phyloP scores from a whole-genome alignment of 2,888 invertebrate genomes.

The Amblyteles armatorius region DNA sequence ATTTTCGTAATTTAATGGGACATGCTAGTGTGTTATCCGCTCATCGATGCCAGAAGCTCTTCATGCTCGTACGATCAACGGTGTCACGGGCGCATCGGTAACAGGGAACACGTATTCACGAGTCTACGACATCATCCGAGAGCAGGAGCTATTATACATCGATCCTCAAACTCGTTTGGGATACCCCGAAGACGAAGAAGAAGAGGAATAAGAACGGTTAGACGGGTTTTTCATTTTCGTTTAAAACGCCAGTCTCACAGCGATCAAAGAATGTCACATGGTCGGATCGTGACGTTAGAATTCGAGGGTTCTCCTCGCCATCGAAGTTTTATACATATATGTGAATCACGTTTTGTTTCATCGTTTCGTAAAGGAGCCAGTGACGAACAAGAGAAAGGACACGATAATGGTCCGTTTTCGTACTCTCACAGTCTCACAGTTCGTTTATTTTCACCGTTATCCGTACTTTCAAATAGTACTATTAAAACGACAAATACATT shows the following conservation, averaged over 20 bases:
- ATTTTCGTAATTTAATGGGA: slow-evolving; percentile 29
- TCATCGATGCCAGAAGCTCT: slow-evolving; percentile 46
- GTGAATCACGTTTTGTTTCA: slow-evolving; percentile 33
- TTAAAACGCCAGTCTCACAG: background rate
- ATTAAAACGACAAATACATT: background rate
- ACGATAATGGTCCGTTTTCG: slow-evolving; percentile 39
- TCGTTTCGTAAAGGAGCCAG: slow-evolving; percentile 42
- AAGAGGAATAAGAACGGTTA: background rate
- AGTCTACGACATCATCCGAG: background rate
- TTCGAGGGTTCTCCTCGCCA: background rate
- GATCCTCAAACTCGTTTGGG: slow-evolving; percentile 31
- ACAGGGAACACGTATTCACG: slow-evolving; percentile 23
- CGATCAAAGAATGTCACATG: slow-evolving; percentile 34
- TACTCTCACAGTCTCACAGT: slow-evolving; percentile 40
- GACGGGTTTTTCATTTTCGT: slow-evolving; percentile 3
- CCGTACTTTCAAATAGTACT: slow-evolving; percentile 49
- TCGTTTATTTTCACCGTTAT: slow-evolving; percentile 55
- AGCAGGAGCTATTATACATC: background rate
- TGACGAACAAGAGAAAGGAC: slow-evolving; percentile 55
- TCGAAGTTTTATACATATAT: background rate
- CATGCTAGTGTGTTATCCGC: background rate
- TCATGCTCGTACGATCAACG: slow-evolving; percentile 67
- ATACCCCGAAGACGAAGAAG: slow-evolving; percentile 7
- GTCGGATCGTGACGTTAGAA: slow-evolving; percentile 27
- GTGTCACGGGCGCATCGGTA: slow-evolving; percentile 65